Percentiles rank a stretch among this genome's conserved stretches.
phyloP scores from a whole-genome alignment of 2,797 vertebrate genomes.

The Thripadectes ignobilis region DNA sequence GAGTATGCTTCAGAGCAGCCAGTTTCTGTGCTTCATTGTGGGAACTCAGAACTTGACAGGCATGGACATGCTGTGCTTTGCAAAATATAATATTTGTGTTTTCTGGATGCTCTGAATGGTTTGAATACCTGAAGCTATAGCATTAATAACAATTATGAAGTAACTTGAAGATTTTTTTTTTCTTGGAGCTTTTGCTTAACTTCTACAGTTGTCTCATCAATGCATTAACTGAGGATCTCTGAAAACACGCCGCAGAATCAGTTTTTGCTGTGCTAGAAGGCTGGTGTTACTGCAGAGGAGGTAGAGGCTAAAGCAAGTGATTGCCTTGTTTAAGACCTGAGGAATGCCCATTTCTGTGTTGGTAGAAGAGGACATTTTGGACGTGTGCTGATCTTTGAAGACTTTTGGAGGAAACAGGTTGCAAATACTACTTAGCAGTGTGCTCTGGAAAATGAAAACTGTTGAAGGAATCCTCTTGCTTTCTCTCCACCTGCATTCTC shows the following conservation, averaged over 20 bases:
- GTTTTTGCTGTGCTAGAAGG: not conserved
- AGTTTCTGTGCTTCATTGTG: conserved; percentile 26
- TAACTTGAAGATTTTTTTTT: not conserved
- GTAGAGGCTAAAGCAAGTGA: not conserved
- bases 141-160: not conserved
- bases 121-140: conserved; percentile 1
- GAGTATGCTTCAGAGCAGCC: not conserved
- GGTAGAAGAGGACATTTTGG: not conserved
- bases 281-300: not conserved
- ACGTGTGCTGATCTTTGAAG: not conserved
- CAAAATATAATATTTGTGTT: not conserved
- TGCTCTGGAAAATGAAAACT: not conserved
- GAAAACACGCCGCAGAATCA: not conserved
- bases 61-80: not conserved
- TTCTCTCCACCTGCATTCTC: not conserved
- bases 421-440: not conserved
- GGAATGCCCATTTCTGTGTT: not conserved
- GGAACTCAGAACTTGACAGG: not conserved
- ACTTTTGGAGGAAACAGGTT: not conserved
- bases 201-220: not conserved
- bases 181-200: not conserved
- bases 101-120: not conserved
- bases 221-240: not conserved
- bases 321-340: not conserved
- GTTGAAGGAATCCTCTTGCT: not conserved